phyloP scores from a whole-genome alignment of 2,113 vertebrate genomes.

The Passer domesticus region DNA sequence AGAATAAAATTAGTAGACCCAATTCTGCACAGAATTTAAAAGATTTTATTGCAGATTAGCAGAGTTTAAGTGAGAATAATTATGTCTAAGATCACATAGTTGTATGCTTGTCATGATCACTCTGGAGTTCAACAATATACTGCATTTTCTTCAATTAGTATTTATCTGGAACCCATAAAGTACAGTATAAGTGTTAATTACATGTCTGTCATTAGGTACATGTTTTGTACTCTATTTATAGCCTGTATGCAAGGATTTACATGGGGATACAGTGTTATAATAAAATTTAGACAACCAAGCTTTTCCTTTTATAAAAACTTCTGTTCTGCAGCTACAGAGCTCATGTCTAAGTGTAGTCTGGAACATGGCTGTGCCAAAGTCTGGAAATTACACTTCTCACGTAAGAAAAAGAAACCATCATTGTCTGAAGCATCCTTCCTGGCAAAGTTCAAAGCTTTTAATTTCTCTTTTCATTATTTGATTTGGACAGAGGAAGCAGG shows the following conservation, averaged over 20 bases:
- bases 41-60: not conserved
- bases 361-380: not conserved
- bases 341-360: not conserved
- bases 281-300: not conserved
- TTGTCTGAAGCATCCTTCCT: not conserved
- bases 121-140: not conserved
- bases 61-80: not conserved
- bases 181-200: not conserved
- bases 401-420: not conserved
- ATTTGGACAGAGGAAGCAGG: rapidly evolving
- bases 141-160: not conserved
- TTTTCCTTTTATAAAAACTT: not conserved
- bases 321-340: not conserved
- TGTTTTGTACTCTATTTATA: not conserved
- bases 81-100: not conserved
- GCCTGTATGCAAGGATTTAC: not conserved
- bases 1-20: not conserved
- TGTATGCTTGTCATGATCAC: not conserved
- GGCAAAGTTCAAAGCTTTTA: not conserved
- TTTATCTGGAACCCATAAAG: not conserved
- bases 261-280: not conserved
- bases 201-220: not conserved
- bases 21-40: not conserved
- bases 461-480: not conserved
- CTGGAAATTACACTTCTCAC: not conserved